Evolutionary conservation across 2,113 vertebrate species (phyloP), one percentile per base, ranked within the genome.

Genomic region (Melanotaenia duboulayi): DNA sequence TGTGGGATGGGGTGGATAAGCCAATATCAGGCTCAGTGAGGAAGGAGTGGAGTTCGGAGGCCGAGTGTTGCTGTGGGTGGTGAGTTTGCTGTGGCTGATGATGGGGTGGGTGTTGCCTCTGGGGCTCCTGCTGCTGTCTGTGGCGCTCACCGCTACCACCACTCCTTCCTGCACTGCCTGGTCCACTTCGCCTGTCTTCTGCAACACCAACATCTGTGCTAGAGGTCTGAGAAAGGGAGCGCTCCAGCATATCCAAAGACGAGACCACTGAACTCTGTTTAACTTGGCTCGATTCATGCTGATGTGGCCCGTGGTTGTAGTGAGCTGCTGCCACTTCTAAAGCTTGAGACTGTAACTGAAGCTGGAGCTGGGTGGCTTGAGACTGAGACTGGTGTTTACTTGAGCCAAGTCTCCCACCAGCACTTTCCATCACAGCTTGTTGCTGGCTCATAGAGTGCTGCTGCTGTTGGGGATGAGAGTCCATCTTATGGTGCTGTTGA

Each of bases 341-440:
- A 50, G 95, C 95, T 66, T 96, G 95, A 14, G 94, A 94, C 90
- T 95, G 95, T 39, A 95, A 93, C 39, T 95, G 95, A 37, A 95
- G 92, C 85, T 95, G 95, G 11, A 96, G 91, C 83, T 95, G 95
- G 1, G 96, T 96, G 12, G 95, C 93, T 39, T 94, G 79, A 1
- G 95, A 89, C 71, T 95, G 95, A 0, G 91, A 60, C 52, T 87
- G 87, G 44, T 92, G 91, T 70, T 93, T 93, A 50, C 76, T 87
- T 0, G 91, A 74, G 37, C 92, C 87, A 14, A 92, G 83, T 46
- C 90, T 72, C 7, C 90, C 92, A 11, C 85, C 89, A 11, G 89
- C 86, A n/a, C 88, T 84, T 16, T 93, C 93, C 91, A 95, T 91
- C n/a, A 92, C 90, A 40, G 88, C 84, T 78, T 94, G 93, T 40